These are phyloP conservation scores for Axinella damicornis DNA, from an alignment of 37 sponge, comb jelly and placozoan genomes.

Conservation along the genomic window DNA sequence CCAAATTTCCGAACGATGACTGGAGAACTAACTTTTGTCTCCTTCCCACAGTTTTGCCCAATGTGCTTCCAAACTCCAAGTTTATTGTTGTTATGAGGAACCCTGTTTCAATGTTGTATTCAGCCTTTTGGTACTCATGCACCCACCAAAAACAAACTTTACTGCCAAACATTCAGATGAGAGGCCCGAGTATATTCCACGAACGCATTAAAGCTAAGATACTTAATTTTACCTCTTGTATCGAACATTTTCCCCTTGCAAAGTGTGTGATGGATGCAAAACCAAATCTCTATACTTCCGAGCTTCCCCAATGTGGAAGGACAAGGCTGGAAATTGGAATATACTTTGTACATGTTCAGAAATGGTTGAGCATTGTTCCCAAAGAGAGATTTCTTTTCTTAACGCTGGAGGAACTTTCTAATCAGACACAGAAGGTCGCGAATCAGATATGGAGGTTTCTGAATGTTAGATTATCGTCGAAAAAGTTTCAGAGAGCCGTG, in stretches of 20 bases:
- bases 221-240: background rate
- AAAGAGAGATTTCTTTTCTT: conserved; percentile 20
- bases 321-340: conserved; percentile 9
- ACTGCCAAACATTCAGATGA: background rate
- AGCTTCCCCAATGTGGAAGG: background rate
- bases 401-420: background rate
- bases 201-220: background rate
- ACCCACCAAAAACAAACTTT: background rate
- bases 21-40: background rate
- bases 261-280: background rate
- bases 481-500: too few relatives aligned
- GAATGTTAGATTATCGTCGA: background rate
- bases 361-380: conserved; percentile 9
- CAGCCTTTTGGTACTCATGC: conserved; percentile 14
- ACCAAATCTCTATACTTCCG: background rate
- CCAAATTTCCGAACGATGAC: background rate
- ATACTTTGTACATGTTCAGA: conserved; percentile 2
- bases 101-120: conserved; percentile 12
- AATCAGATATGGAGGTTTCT: background rate
- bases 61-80: conserved; percentile 10
- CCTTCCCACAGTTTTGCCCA: background rate
- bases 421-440: background rate
- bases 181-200: background rate
- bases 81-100: conserved; percentile 33
- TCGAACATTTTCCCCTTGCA: background rate